These are phyloP conservation scores for Brachypalpus laphriformis DNA, from an alignment of 2,888 invertebrate species.

Conservation along the genomic window DNA sequence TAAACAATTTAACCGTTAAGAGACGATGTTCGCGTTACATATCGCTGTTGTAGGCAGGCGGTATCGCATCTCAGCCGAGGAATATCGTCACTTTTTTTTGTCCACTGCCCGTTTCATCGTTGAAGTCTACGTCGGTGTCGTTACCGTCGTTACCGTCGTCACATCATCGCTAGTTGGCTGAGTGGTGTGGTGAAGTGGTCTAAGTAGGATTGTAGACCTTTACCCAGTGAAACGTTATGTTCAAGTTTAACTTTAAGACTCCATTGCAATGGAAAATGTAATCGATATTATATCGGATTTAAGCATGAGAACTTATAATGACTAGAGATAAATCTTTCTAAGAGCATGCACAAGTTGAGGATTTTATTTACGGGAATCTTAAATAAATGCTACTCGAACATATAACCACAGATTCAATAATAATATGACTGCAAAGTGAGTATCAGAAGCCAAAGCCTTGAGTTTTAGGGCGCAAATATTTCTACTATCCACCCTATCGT, in stretches of 20 bases:
- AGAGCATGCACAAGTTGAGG: no score
- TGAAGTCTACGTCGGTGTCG: conserved; percentile 26
- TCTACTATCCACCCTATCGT: no score
- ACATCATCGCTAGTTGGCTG: conserved; percentile 21
- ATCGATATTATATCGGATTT: no score
- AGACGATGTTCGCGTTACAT: conserved; percentile 69
- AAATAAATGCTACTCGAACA: no score
- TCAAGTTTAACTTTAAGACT: background rate
- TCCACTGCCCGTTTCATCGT: background rate
- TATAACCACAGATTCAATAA: no score
- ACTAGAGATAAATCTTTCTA: no score
- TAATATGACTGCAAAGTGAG: no score
- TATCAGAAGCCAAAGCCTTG: no score
- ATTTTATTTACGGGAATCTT: no score
- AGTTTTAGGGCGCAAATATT: no score
- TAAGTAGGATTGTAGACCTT: background rate
- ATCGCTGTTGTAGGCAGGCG: conserved; percentile 57
- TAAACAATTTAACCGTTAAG: conserved; percentile 76
- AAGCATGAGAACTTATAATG: no score
- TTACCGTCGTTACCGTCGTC: conserved; percentile 45
- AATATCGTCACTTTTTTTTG: conserved; percentile 63
- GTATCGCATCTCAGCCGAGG: conserved; percentile 61
- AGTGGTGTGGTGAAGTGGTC: conserved; percentile 1
- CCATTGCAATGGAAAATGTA: no score
- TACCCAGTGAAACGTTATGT: conserved; percentile 1